Conservation (phyloP, 2,888 invertebrate genomes). For the Melanostoma scalare region DNA sequence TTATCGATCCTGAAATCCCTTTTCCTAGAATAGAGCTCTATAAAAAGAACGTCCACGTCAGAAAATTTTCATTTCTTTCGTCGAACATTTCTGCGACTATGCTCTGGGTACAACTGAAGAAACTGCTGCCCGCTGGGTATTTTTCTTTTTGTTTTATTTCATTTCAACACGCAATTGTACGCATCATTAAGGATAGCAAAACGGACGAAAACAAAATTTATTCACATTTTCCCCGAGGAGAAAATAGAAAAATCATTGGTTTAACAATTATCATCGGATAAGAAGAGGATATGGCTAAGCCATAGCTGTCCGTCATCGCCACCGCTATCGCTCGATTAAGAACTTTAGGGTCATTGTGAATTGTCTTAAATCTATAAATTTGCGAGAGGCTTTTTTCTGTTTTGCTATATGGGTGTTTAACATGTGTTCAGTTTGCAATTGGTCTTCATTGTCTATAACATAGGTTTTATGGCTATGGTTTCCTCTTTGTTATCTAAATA, state of each 20-base stretch:
- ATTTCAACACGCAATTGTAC: conserved; percentile 50
- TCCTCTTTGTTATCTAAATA: too few relatives aligned
- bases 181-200: conserved; percentile 50
- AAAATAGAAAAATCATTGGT: conserved; percentile 46
- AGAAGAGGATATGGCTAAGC: conserved; percentile 27
- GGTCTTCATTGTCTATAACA: too few relatives aligned
- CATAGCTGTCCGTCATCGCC: neutral
- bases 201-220: conserved; percentile 36
- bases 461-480: too few relatives aligned
- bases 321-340: neutral
- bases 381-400: too few relatives aligned
- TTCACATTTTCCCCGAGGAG: conserved; percentile 28
- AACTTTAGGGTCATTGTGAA: too few relatives aligned
- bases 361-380: too few relatives aligned
- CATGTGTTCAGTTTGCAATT: too few relatives aligned
- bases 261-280: conserved; percentile 48
- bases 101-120: too few relatives aligned
- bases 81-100: neutral
- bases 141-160: conserved; percentile 7
- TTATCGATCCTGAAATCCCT: conserved; percentile 18
- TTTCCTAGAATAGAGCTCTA: neutral
- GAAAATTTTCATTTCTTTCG: conserved; percentile 19
- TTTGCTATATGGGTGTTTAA: too few relatives aligned
- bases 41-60: conserved; percentile 2
- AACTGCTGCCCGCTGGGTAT: conserved; percentile 39